Evolutionary conservation across 2,797 vertebrate genomes (phyloP).

Genomic region (Eutrigla gurnardus): DNA sequence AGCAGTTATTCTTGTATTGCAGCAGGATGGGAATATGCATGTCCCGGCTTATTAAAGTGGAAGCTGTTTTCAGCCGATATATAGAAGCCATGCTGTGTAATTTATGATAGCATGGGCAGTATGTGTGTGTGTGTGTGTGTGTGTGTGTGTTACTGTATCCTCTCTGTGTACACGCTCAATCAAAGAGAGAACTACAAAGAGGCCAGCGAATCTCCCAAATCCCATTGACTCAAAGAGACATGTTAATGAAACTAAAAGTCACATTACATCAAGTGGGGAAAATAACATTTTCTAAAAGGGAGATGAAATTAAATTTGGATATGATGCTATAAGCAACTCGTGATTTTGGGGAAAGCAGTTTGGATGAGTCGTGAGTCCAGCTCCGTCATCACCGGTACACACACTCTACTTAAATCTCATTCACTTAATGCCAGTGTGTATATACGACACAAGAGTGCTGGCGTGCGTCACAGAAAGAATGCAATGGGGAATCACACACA

Average conservation of each 20-base stretch:
- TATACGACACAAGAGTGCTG: slow-evolving; percentile 51
- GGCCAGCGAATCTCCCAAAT: slow-evolving; percentile 30
- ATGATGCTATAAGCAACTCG: slow-evolving; percentile 24
- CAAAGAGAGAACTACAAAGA: slow-evolving; percentile 59
- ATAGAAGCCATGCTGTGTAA: slow-evolving; percentile 25
- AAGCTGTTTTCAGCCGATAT: slow-evolving; percentile 40
- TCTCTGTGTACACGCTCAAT: slow-evolving; percentile 34
- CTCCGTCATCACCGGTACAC: slow-evolving; percentile 51
- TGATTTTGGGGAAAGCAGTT: slow-evolving; percentile 24
- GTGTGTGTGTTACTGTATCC: slow-evolving; percentile 3
- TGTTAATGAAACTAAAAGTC: slow-evolving; percentile 41
- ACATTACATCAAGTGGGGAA: slow-evolving; percentile 1
- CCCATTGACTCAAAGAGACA: slow-evolving; percentile 23
- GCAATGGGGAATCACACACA: slow-evolving; percentile 8
- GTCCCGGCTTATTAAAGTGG: slow-evolving; percentile 51
- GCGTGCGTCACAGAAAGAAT: slow-evolving; percentile 31
- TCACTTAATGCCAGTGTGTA: slow-evolving; percentile 43
- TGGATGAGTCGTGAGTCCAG: slow-evolving; percentile 13
- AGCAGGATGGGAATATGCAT: not conserved
- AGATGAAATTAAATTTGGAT: slow-evolving; percentile 11
- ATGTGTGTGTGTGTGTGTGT: slow-evolving; percentile 11
- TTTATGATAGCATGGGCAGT: slow-evolving; percentile 34
- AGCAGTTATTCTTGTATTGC: slow-evolving; percentile 3
- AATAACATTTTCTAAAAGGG: slow-evolving; percentile 15
- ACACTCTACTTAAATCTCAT: slow-evolving; percentile 44